These are phyloP conservation scores for Halichondria panicea DNA, from an alignment of 37 sponge, comb jelly and placozoan species.

Conservation along the genomic window DNA sequence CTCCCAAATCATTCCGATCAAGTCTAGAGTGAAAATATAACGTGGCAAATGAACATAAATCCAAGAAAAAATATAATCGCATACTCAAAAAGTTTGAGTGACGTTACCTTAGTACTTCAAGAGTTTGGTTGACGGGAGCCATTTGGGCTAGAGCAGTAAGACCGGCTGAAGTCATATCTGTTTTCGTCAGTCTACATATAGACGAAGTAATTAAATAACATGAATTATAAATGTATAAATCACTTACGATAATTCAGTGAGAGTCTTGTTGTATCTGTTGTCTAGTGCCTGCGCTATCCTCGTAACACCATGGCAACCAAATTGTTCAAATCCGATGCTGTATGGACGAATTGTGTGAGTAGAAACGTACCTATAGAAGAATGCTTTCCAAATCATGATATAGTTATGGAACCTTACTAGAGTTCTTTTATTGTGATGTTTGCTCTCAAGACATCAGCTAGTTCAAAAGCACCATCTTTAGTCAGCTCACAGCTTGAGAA, in stretches of 20 bases:
- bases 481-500: conserved; percentile 12
- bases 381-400: neutral
- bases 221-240: neutral
- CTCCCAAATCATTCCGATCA: conserved; percentile 18
- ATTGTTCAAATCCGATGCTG: conserved; percentile 29
- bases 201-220: neutral
- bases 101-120: no score
- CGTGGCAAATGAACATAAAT: neutral
- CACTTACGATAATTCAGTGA: conserved; percentile 19
- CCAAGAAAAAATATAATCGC: no score
- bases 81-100: no score
- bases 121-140: no score
- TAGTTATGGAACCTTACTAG: conserved; percentile 1
- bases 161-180: no score
- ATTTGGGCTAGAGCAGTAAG: no score
- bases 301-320: conserved; percentile 24
- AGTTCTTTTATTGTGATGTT: conserved; percentile 6
- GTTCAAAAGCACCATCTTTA: neutral
- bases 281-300: conserved; percentile 1
- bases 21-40: conserved; percentile 3
- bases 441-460: conserved; percentile 3
- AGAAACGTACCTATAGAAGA: neutral
- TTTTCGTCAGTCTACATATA: no score
- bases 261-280: neutral
- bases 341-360: neutral